These are phyloP conservation scores for Heteronetta atricapilla DNA, from an alignment of 2,113 vertebrate genomes.

Conservation along the genomic window DNA sequence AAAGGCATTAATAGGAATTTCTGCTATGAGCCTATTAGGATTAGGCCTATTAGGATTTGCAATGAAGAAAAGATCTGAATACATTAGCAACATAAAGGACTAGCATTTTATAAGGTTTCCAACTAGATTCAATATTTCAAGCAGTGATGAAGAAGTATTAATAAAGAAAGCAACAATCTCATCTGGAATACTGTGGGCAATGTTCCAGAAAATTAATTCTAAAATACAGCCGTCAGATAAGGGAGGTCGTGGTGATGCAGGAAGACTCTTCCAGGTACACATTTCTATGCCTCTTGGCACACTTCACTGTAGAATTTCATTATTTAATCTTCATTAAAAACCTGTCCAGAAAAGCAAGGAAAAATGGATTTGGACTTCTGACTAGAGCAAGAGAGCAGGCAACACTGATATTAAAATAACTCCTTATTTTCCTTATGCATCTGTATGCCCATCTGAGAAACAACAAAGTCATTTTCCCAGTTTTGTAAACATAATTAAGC, in stretches of 20 bases:
- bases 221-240: not conserved
- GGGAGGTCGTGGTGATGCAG: not conserved
- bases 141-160: not conserved
- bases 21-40: not conserved
- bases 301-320: not conserved
- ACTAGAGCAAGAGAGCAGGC: not conserved
- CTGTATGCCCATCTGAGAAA: not conserved
- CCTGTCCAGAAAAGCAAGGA: not conserved
- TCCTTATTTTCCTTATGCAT: not conserved
- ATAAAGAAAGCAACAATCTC: not conserved
- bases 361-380: not conserved
- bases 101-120: not conserved
- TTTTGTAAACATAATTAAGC: not conserved
- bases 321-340: conserved; percentile 9
- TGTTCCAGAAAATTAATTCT: not conserved
- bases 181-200: not conserved
- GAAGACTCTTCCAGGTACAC: not conserved
- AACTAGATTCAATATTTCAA: not conserved
- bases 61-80: not conserved
- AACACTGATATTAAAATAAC: not conserved
- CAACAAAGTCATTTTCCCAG: not conserved
- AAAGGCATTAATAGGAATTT: not conserved
- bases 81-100: not conserved
- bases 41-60: conserved; percentile 12
- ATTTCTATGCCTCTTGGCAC: not conserved